Conservation (phyloP, 2,113 vertebrate genomes). For the Engystomops pustulosus region DNA sequence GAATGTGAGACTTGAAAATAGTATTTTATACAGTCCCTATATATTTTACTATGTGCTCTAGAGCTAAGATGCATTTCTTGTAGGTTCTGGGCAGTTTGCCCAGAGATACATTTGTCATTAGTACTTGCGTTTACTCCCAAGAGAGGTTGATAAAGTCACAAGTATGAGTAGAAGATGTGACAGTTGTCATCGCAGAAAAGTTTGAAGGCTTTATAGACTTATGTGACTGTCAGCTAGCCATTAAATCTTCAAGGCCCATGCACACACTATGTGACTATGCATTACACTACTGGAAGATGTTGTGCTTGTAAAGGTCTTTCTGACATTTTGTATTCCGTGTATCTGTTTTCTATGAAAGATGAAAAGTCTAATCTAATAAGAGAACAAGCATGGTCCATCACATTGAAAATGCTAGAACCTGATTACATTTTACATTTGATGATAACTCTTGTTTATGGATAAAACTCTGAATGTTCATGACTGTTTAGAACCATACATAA, state of each 20-base stretch:
- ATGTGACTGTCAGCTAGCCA: constrained; percentile 37
- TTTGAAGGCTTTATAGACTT: constrained; percentile 54
- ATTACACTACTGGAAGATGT: constrained; percentile 15
- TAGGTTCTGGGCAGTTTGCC: constrained; percentile 49
- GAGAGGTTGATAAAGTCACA: constrained; percentile 45
- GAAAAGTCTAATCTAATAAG: background rate
- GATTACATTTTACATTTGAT: background rate
- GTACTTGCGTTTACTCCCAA: constrained; percentile 24
- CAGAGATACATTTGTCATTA: constrained; percentile 55
- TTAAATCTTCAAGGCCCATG: background rate
- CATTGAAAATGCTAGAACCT: background rate
- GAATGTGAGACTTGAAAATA: constrained; percentile 2
- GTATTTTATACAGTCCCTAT: background rate
- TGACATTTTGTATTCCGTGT: background rate
- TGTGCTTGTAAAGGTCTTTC: background rate
- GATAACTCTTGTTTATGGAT: background rate
- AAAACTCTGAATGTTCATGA: background rate
- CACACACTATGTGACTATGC: background rate
- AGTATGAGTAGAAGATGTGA: constrained; percentile 40
- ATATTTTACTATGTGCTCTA: constrained; percentile 17
- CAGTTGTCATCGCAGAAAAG: constrained; percentile 47
- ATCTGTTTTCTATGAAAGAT: background rate
- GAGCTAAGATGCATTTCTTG: constrained; percentile 21
- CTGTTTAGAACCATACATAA: background rate
- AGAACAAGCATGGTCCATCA: background rate